These are phyloP conservation scores for Tonatia bakeri DNA, from an alignment of 2,113 vertebrate species.

Conservation along the genomic window DNA sequence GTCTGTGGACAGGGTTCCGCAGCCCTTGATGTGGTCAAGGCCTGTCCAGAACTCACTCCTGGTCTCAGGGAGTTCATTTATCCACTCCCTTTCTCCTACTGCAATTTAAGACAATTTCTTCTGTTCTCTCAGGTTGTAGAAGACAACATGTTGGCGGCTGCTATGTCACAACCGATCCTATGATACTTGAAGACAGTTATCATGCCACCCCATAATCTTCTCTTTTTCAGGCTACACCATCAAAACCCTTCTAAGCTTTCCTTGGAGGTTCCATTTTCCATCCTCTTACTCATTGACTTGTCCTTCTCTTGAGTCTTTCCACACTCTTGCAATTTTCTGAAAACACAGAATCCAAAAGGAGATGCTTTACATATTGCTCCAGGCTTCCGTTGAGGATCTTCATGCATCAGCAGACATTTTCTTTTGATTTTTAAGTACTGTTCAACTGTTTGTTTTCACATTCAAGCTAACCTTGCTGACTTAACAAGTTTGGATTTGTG, in stretches of 20 bases:
- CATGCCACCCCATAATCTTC: conserved; percentile 4
- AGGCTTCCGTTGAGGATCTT: not conserved
- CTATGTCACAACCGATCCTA: not conserved
- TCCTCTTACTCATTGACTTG: conserved; percentile 5
- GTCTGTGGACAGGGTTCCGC: not conserved
- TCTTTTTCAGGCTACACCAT: conserved; percentile 25
- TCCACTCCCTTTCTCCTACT: not conserved
- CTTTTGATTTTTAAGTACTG: not conserved
- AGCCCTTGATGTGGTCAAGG: too few species aligned
- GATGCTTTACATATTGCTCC: not conserved
- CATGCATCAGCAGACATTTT: not conserved
- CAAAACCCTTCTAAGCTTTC: conserved; percentile 27
- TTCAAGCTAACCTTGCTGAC: not conserved
- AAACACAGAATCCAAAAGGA: not conserved
- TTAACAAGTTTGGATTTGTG: not conserved
- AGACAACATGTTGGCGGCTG: conserved; percentile 12
- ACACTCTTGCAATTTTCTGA: not conserved
- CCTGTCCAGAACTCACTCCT: not conserved
- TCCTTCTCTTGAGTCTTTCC: not conserved
- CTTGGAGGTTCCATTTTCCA: not conserved
- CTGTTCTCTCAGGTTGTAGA: conserved; percentile 1
- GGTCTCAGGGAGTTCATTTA: not conserved
- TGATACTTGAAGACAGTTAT: not conserved
- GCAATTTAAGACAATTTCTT: not conserved
- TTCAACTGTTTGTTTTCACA: not conserved